Evolutionary conservation across 2,113 vertebrate species (phyloP), one percentile per base, ranked within the genome.

Genomic region (Actinemys pallida): DNA sequence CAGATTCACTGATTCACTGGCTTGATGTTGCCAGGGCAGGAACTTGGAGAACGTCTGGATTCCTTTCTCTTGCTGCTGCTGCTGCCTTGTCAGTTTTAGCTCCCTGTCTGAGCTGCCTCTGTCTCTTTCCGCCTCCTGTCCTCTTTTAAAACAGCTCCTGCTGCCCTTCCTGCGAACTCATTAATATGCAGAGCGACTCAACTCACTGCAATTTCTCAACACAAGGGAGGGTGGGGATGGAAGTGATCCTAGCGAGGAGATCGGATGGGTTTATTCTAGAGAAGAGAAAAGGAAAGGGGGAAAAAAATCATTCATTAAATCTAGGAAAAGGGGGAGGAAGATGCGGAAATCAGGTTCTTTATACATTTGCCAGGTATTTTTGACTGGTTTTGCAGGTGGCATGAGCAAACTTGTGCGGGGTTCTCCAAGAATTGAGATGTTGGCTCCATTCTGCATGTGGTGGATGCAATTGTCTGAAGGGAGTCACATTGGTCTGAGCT

Each of bases 121-220:
- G 93, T 93, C 84, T 94, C 96, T 91, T 96, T 65, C 95, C 97
- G 95, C 92, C 92, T 87, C 94, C 95, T 54, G 95, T 96, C 98
- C 98, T 98, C 99, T 99, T 99, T 99, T 99, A 99, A 99, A 98
- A 98, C 97, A 93, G 96, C 90, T 98, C 98, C 98, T 98, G 97
- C 96, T 97, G 98, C 98, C 98, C 97, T 96, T 56, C 90, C 97
- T 49, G 88, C 93, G 93, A 94, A 96, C 99, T 99, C 99, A 99
- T 99, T 99, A 99, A 99, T 98, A 99, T 99, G 99, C 99, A 99
- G 90, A 98, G 97, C 98, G 96, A 98, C 98, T 97, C 98, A 97
- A 97, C 98, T 99, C 98, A 98, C 98, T 97, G 96, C 97, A 98
- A 98, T 98, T 98, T 98, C 97, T 97, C 98, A 98, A 94, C 96